These are phyloP conservation scores for Helobdella robusta DNA, from an alignment of 2,888 invertebrate species.

Conservation along the genomic window DNA sequence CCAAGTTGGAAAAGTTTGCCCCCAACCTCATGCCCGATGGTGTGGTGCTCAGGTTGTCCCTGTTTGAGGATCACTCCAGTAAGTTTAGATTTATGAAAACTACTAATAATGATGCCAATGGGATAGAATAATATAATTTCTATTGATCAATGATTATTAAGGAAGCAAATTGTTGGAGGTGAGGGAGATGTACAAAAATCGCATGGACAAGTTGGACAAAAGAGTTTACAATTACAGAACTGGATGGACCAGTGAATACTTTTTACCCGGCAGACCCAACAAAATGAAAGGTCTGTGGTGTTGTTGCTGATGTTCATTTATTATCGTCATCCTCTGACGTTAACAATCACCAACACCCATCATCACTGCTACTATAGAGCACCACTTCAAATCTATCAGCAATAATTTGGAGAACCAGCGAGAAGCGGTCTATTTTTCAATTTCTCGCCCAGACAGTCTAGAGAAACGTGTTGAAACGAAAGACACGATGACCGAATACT, in stretches of 20 bases:
- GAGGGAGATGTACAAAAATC: slow-evolving; percentile 45
- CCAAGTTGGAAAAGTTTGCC: slow-evolving; percentile 66
- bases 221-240: slow-evolving; percentile 44
- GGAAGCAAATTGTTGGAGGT: slow-evolving; percentile 44
- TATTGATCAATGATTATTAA: too few relatives aligned
- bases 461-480: slow-evolving; percentile 46
- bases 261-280: slow-evolving; percentile 43
- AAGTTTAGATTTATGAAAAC: slow-evolving; percentile 22
- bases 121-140: too few relatives aligned
- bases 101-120: too few relatives aligned
- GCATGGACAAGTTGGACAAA: slow-evolving; percentile 45
- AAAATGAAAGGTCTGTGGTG: slow-evolving; percentile 45
- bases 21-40: slow-evolving; percentile 68
- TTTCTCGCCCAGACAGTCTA: slow-evolving; percentile 64
- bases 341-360: too few relatives aligned
- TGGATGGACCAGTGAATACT: slow-evolving; percentile 46
- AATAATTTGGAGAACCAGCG: slow-evolving; percentile 51
- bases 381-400: slow-evolving; percentile 42
- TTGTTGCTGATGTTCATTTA: neutral
- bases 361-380: too few relatives aligned
- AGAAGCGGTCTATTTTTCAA: slow-evolving; percentile 56
- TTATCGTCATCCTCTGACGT: too few relatives aligned
- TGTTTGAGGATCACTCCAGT: slow-evolving; percentile 47
- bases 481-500: slow-evolving; percentile 47
- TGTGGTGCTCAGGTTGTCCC: slow-evolving; percentile 53